Evolutionary conservation across 2,113 vertebrate genomes (phyloP).

Genomic region (Panthera uncia): DNA sequence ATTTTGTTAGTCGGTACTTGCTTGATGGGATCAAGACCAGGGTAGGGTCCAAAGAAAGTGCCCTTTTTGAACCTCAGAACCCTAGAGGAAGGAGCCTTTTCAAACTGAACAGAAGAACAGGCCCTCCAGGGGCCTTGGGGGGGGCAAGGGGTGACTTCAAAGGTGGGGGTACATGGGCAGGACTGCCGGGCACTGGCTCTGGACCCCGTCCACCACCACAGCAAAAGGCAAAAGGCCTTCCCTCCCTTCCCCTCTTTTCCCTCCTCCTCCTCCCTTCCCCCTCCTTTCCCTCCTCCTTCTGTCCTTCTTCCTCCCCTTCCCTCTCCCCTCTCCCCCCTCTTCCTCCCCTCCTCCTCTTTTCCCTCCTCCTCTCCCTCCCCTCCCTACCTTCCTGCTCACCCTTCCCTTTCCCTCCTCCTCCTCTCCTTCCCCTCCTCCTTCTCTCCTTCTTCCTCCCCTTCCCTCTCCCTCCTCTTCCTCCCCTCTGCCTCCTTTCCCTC

Average conservation of each 20-base stretch:
- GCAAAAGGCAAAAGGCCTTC: not conserved
- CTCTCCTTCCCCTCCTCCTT: not conserved
- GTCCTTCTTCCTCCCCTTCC: not conserved
- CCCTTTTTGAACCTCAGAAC: not conserved
- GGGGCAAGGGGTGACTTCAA: fast-evolving
- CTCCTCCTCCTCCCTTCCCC: not conserved
- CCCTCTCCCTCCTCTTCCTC: not conserved
- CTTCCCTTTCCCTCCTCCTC: not conserved
- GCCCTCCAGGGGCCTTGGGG: not conserved
- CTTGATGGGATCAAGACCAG: not conserved
- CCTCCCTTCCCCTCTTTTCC: not conserved
- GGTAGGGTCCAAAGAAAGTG: not conserved
- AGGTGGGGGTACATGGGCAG: not conserved
- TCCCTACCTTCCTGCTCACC: too few relatives aligned
- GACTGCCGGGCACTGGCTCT: not conserved
- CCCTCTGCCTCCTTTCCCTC: not conserved
- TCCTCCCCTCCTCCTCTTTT: not conserved
- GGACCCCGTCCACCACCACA: fast-evolving
- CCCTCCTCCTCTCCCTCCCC: not conserved
- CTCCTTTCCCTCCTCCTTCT: fast-evolving
- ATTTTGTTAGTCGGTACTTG: not conserved
- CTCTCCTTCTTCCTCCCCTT: not conserved
- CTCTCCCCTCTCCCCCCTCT: too few relatives aligned
- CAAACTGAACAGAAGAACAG: not conserved
- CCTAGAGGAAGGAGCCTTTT: not conserved